phyloP scores from a whole-genome alignment of 37 sponge, comb jelly and placozoan genomes.

The Spongia lamella region DNA sequence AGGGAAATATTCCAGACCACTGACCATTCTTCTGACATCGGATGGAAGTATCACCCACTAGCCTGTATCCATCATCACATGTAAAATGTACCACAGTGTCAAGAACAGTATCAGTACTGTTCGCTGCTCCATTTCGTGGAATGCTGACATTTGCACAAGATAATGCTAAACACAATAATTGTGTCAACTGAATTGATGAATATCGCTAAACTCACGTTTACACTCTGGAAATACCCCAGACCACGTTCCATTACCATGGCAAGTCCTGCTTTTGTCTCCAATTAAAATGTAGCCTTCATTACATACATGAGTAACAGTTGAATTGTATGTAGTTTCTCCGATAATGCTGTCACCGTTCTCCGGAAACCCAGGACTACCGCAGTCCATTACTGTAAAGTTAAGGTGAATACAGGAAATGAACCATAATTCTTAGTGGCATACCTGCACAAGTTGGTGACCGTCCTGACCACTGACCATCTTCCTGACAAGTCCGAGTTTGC shows the following conservation, averaged over 20 bases:
- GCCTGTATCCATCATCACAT: slow-evolving; percentile 42
- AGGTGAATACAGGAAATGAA: neutral
- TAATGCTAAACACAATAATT: slow-evolving; percentile 22
- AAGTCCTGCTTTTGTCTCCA: slow-evolving; percentile 28
- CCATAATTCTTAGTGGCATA: neutral
- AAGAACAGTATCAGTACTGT: slow-evolving; percentile 21
- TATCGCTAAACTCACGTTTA: slow-evolving; percentile 28
- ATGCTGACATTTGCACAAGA: slow-evolving; percentile 41
- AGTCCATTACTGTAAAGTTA: slow-evolving; percentile 27
- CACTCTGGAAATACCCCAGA: slow-evolving; percentile 56
- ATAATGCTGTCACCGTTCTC: slow-evolving; percentile 26
- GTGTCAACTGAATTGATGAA: neutral
- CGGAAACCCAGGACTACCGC: slow-evolving; percentile 28
- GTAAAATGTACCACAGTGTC: slow-evolving; percentile 27
- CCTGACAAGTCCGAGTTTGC: slow-evolving; percentile 26
- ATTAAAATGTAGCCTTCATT: slow-evolving; percentile 32
- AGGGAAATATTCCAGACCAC: slow-evolving; percentile 58
- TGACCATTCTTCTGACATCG: slow-evolving; percentile 40
- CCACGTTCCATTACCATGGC: slow-evolving; percentile 59
- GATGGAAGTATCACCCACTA: slow-evolving; percentile 23
- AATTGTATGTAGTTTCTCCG: slow-evolving; percentile 12
- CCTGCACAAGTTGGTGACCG: slow-evolving; percentile 35
- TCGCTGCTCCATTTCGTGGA: slow-evolving; percentile 41
- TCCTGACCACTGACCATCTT: slow-evolving; percentile 48
- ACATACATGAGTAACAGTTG: slow-evolving; percentile 45